Conservation (phyloP, 2,888 invertebrate genomes). For the Brachypterus glaber region DNA sequence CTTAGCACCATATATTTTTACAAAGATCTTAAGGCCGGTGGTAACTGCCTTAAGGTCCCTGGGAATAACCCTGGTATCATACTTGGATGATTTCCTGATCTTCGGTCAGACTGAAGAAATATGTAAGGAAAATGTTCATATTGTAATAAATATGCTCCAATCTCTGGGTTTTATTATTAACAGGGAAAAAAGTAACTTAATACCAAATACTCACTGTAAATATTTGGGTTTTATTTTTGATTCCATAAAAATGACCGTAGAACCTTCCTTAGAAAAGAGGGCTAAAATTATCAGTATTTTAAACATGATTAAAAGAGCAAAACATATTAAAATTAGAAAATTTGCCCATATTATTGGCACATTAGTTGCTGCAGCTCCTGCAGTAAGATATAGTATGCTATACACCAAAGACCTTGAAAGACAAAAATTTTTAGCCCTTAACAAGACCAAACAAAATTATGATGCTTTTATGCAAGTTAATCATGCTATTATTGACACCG, state of each 20-base stretch:
- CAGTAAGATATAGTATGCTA: slow-evolving; percentile 10
- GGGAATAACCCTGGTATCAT: slow-evolving; percentile 18
- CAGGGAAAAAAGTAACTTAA: slow-evolving; percentile 13
- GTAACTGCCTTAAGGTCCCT: slow-evolving; percentile 12
- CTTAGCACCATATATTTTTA: slow-evolving; percentile 24
- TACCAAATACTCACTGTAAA: slow-evolving; percentile 11
- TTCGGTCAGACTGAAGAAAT: slow-evolving; percentile 10
- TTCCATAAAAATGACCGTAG: slow-evolving; percentile 8
- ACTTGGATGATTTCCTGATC: slow-evolving; percentile 19
- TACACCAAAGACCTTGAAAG: slow-evolving; percentile 11
- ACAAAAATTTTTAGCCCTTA: slow-evolving; percentile 3
- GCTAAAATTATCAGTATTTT: no score
- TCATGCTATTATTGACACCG: no score
- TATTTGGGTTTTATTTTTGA: slow-evolving; percentile 19
- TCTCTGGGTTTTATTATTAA: slow-evolving; percentile 19
- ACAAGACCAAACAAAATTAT: no score
- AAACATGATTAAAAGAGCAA: no score
- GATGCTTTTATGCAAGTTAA: no score
- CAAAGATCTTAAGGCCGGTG: slow-evolving; percentile 25
- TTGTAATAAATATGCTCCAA: slow-evolving; percentile 9
- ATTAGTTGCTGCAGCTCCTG: slow-evolving; percentile 4
- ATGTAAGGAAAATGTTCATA: slow-evolving; percentile 5
- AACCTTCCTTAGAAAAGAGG: no score
- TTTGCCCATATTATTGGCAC: no score
- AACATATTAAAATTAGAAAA: slow-evolving; percentile 1